Base-by-base conservation (phyloP, 1,140 invertebrate genomes). In the Hestina assimilis region DNA sequence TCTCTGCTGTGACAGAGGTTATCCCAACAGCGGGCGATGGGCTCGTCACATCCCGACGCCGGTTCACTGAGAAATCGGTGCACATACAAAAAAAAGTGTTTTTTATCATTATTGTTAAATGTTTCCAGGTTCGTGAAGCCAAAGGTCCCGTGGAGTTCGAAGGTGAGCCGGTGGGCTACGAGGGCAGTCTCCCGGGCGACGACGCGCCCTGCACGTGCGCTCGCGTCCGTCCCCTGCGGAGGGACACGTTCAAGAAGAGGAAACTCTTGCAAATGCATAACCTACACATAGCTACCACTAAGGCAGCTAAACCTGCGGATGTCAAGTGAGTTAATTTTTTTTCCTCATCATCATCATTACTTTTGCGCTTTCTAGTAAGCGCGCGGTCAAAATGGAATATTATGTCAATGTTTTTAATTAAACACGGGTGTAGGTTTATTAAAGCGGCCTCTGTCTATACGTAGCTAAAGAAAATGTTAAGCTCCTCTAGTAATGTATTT, bases 241-340 rank as follows among this genome's bases (percentile, higher is more conserved):
- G 84, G 43, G 84, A 89, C n/a, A 89, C 91, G 50, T 96, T 96
- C 80, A 91, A 93, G 42, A 96, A 95, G 75, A 80, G 95, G 23
- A 95, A 94, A 69, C 79, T 96, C 28, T 82, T 95, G 45, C 93
- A 94, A 67, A 90, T 93, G 58, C 91, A 92, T 6, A 93, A 93
- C 23, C 81, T 95, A 59, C 93, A 95, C 69, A 91, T 93, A 47
- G 90, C 93, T 3, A 94, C 93, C 0, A 92, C 92, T 59, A 94
- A 94, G 69, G 94, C 93, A 1, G 92, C 93, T 45, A 92, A 93
- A 59, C 92, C 95, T 4, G 72, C 83, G 0, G 86, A 89, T 60
- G 71, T 89, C n/a, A 82, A 73, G 87, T 89, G 41, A 73, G 62
- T 69, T n/a, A n/a, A 20, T 51, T 45, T 19, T 21, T 11, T 5